phyloP scores from a whole-genome alignment of 2,113 vertebrate genomes.

The Noturus placidus region DNA sequence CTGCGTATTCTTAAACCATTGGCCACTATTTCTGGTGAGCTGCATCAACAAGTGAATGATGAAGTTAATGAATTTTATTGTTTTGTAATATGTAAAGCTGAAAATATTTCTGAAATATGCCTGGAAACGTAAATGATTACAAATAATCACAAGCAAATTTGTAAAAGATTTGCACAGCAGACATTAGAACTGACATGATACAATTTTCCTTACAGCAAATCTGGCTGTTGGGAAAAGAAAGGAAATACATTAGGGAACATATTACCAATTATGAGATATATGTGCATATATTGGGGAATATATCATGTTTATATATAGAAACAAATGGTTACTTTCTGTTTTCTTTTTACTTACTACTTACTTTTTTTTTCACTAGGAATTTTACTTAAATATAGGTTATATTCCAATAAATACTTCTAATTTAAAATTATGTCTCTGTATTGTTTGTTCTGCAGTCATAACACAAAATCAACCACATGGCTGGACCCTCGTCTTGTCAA shows the following conservation, averaged over 20 bases:
- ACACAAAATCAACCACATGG: slow-evolving; percentile 98
- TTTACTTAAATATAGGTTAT: not conserved
- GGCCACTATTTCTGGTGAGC: slow-evolving; percentile 2
- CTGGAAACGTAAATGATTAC: not conserved
- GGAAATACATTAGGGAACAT: not conserved
- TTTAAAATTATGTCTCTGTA: not conserved
- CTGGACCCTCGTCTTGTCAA: slow-evolving; percentile 94
- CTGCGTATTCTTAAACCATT: not conserved
- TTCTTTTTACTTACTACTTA: not conserved
- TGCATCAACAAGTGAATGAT: not conserved
- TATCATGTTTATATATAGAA: not conserved
- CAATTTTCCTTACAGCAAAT: not conserved
- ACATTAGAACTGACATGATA: not conserved
- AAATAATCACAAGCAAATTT: not conserved
- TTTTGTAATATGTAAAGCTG: not conserved
- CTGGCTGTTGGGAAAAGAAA: not conserved
- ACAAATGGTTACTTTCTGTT: not conserved
- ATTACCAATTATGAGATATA: not conserved
- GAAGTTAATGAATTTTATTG: not conserved
- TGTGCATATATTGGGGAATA: not conserved
- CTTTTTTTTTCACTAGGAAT: not conserved
- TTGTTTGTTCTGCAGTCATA: slow-evolving; percentile 79
- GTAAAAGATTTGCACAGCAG: not conserved
- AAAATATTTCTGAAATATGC: not conserved
- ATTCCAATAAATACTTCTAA: not conserved